Base-by-base conservation (phyloP, 2,797 vertebrate species). In the Helarctos malayanus region DNA sequence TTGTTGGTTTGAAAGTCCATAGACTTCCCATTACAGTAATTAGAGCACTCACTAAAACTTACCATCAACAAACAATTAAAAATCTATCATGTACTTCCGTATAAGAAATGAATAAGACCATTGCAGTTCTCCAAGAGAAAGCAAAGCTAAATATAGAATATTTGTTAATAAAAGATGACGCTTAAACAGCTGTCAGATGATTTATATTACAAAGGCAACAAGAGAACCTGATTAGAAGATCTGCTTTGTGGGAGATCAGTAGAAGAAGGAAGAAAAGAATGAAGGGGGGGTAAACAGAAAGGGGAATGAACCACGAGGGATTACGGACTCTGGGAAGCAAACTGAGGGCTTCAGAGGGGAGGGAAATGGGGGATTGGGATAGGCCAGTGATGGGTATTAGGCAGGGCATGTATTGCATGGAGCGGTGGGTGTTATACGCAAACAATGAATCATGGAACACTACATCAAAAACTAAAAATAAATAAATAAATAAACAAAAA, bases 141-240 rank as follows among this genome's bases (percentile, higher is more conserved):
- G 16, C 25, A 14, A 57, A 89, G n/a, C 57, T 5, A 59, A 96
- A 89, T 57, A 59, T 71, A 65, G 91, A 95, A 45, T 45, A 59
- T 18, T 38, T 86, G 19, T 41, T 56, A 75, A 68, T 57, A 78
- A 32, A 89, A 91, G 10, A 61, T 87, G 19, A 41, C 1, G 38
- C 14, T 65, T 69, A 47, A 76, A 85, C 41, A 47, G 65, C 13
- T 63, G 1, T 94, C 8, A 54, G 63, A 61, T 32, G 35, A 12
- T 61, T 79, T 83, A 21, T 56, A 35, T 82, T 49, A 87, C 41
- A 75, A 88, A 5, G 45, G 2, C 8, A 82, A 81, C 19, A 83
- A 86, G 23, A 95, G 13, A 86, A 73, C 27, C 25, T 82, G 32
- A 82, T 61, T 75, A 54, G 91, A 92, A 71, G 75, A 65, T 32